Conservation (phyloP, 2,113 vertebrate genomes). For the Holacanthus passer region DNA sequence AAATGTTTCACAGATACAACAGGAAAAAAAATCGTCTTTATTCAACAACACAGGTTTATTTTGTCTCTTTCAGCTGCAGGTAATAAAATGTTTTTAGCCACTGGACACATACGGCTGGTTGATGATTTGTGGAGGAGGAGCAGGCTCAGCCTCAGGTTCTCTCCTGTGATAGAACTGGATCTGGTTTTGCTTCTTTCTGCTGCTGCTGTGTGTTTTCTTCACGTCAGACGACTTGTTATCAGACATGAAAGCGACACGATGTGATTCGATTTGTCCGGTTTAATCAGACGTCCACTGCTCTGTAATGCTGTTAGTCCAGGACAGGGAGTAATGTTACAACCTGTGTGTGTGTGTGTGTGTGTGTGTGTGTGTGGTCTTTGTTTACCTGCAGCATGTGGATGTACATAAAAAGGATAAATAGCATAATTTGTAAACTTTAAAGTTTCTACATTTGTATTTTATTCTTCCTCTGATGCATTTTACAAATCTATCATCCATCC, state of each 20-base stretch:
- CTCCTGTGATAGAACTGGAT: too few species aligned
- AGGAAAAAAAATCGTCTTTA: neutral
- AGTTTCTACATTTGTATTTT: neutral
- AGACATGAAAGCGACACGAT: slow-evolving; percentile 52
- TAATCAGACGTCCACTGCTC: slow-evolving; percentile 57
- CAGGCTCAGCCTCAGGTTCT: too few species aligned
- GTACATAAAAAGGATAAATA: neutral
- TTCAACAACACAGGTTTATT: neutral
- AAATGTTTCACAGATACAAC: neutral
- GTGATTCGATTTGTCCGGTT: slow-evolving; percentile 63
- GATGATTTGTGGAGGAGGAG: too few species aligned
- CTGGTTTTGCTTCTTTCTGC: neutral
- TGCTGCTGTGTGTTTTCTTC: slow-evolving; percentile 21
- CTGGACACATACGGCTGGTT: too few species aligned
- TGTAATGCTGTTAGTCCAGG: slow-evolving; percentile 56
- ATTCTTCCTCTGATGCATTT: neutral
- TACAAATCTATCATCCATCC: neutral
- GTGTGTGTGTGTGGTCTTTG: slow-evolving; percentile 28
- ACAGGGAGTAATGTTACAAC: slow-evolving; percentile 35
- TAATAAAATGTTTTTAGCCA: too few species aligned
- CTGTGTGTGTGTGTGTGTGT: slow-evolving; percentile 28
- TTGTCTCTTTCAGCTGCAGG: neutral
- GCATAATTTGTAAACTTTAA: neutral
- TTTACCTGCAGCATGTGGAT: slow-evolving; percentile 13
- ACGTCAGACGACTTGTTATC: slow-evolving; percentile 36